These are phyloP conservation scores for Poecile atricapillus DNA, from an alignment of 2,113 vertebrate genomes.

Conservation along the genomic window DNA sequence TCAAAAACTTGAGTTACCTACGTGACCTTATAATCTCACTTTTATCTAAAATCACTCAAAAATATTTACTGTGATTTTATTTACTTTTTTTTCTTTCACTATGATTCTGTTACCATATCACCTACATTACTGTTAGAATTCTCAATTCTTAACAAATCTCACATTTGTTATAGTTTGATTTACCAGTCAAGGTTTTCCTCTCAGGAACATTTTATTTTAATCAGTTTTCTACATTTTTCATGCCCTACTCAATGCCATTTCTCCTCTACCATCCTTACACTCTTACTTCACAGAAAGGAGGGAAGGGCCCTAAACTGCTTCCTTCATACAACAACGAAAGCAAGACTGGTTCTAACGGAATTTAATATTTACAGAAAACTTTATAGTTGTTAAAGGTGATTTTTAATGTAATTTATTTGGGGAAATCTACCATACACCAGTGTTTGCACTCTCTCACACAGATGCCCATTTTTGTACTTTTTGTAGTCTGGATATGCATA, in stretches of 20 bases:
- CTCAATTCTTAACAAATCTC: neutral
- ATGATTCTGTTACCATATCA: neutral
- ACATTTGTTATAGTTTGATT: neutral
- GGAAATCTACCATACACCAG: neutral
- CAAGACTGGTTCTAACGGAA: neutral
- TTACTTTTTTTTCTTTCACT: neutral
- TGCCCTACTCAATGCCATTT: neutral
- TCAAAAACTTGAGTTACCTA: neutral
- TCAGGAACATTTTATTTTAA: neutral
- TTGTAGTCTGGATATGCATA: neutral
- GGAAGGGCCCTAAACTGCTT: neutral
- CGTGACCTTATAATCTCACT: neutral
- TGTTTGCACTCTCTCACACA: neutral
- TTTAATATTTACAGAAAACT: neutral
- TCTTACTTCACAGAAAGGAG: neutral
- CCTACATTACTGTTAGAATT: neutral
- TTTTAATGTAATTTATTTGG: neutral
- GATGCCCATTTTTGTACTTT: fast-evolving
- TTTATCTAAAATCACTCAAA: neutral
- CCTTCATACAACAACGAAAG: neutral
- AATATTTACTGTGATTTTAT: neutral
- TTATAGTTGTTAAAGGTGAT: neutral
- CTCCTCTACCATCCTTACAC: neutral
- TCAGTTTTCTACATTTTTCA: neutral
- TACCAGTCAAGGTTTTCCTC: neutral